Evolutionary conservation across 2,113 vertebrate genomes (phyloP).

Genomic region (Xenopus tropicalis): DNA sequence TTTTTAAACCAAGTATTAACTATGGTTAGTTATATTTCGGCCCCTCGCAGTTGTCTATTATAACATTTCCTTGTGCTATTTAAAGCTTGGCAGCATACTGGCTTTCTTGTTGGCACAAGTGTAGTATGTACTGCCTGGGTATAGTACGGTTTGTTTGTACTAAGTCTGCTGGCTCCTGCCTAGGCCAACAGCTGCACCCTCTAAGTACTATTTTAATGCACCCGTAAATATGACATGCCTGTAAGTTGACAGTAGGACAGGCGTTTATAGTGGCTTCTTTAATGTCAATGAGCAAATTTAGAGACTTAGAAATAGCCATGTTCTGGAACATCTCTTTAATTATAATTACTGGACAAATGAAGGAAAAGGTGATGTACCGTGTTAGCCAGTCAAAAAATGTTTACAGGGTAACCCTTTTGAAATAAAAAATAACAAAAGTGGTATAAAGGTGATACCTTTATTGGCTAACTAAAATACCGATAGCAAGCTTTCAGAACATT

Average conservation of each 20-base stretch:
- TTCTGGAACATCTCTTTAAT: too few species aligned
- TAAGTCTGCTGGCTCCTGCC: conserved; percentile 28
- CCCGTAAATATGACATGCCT: conserved; percentile 35
- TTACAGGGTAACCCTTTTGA: too few species aligned
- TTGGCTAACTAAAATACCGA: too few species aligned
- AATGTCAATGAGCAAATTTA: conserved; percentile 26
- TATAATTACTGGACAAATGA: too few species aligned
- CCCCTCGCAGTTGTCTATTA: neutral
- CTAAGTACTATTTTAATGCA: conserved; percentile 32
- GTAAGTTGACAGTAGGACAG: conserved; percentile 13
- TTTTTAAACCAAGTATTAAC: too few species aligned
- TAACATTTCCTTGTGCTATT: neutral
- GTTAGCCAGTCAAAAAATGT: too few species aligned
- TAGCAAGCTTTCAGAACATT: too few species aligned
- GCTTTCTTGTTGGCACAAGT: conserved; percentile 21
- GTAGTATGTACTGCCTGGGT: conserved; percentile 1
- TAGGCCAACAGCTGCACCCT: conserved; percentile 30
- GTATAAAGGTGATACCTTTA: too few species aligned
- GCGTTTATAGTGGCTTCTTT: conserved; percentile 13
- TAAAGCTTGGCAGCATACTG: neutral
- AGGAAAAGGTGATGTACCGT: too few species aligned
- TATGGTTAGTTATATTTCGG: too few species aligned
- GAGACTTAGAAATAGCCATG: neutral
- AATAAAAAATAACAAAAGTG: too few species aligned
- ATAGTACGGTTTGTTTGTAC: conserved; percentile 25